These are phyloP conservation scores for Agelastica alni DNA, from an alignment of 2,888 invertebrate species.

Conservation along the genomic window DNA sequence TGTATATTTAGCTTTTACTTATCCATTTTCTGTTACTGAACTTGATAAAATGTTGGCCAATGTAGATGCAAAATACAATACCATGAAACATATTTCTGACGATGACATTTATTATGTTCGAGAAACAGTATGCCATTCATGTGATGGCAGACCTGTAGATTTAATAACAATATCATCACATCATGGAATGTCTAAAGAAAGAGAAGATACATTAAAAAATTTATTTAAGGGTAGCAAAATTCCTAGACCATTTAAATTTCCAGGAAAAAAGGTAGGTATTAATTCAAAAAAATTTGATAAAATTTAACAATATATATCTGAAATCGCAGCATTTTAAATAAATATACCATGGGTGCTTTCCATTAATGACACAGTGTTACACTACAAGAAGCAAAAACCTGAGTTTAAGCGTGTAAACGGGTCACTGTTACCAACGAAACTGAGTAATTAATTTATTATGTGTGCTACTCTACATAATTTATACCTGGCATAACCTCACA, in stretches of 20 bases:
- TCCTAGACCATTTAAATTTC: constrained; percentile 75
- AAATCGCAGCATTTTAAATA: too few relatives aligned
- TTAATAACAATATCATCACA: constrained; percentile 82
- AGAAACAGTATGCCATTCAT: constrained; percentile 77
- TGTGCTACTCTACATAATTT: too few relatives aligned
- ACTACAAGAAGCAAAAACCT: too few relatives aligned
- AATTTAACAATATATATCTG: too few relatives aligned
- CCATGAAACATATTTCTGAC: constrained; percentile 48
- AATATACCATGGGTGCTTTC: too few relatives aligned
- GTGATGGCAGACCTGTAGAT: constrained; percentile 79
- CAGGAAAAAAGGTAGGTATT: constrained; percentile 70
- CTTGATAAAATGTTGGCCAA: constrained; percentile 73
- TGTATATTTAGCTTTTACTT: constrained; percentile 89
- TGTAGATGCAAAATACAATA: constrained; percentile 67
- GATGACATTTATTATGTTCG: constrained; percentile 85
- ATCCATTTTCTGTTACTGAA: constrained; percentile 85
- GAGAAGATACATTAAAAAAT: constrained; percentile 72
- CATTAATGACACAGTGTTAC: too few relatives aligned
- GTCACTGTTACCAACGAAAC: too few relatives aligned
- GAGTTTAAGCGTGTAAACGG: too few relatives aligned
- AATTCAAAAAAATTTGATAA: too few relatives aligned
- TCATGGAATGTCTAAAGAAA: constrained; percentile 72
- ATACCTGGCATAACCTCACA: too few relatives aligned
- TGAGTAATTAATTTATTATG: too few relatives aligned
- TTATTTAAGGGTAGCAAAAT: constrained; percentile 71